Evolutionary conservation across 2,888 invertebrate species (phyloP), one percentile per base, ranked within the genome.

Genomic region (Syrista parreyssii): DNA sequence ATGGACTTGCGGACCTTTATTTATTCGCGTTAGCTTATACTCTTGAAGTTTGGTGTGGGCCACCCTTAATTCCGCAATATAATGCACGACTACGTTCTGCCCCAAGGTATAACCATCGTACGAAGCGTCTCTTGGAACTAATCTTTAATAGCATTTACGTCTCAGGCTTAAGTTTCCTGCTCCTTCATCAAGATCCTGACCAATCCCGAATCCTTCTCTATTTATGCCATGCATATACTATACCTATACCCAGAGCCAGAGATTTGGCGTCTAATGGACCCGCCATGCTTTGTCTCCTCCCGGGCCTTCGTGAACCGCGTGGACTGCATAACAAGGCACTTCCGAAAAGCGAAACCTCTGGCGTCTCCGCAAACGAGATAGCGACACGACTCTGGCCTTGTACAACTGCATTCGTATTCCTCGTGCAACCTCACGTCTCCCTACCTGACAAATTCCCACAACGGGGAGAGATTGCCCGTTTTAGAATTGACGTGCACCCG

Each of bases 401-500:
- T 71, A 12, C 30, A 31, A 71, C 69, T 79, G 78, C 78, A 86
- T 86, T 87, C 80, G 85, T 85, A 86, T 86, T 87, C 86, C 83
- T 81, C 77, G 81, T 78, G 79, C 84, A 83, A 81, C 36, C 75
- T 68, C 76, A 78, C 80, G 80, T 80, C 81, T 81, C 80, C 23
- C 85, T 82, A 85, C 82, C 83, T 83, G 84, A 86, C 87, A 85
- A 88, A 87, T 88, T 86, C 82, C 80, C 81, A 73, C 79, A 77
- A 76, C 76, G 71, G 40, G 33, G 75, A 36, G 84, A 80, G 85
- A 87, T 87, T 83, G 82, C 77, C 76, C 80, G 82, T 81, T 82
- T 86, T 81, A 82, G 80, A 84, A 85, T 87, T 84, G 85, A 81
- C 79, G 81, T 72, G 71, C 73, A 76, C 80, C 83, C 68, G 76